These are phyloP conservation scores for Charadrius vociferus DNA, from an alignment of 2,113 vertebrate species.

Conservation along the genomic window DNA sequence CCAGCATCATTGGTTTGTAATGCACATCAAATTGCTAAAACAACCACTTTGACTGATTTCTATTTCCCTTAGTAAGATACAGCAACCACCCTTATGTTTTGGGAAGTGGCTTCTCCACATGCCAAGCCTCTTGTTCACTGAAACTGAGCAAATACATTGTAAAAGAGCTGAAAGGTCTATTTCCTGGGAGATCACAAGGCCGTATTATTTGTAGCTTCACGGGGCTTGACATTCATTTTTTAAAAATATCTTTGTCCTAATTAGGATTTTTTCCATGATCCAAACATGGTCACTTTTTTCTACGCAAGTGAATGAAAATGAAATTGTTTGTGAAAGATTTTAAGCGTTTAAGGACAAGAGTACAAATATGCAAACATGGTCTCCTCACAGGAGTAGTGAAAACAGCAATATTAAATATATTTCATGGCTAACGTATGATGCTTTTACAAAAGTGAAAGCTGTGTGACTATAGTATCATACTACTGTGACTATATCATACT, in stretches of 20 bases:
- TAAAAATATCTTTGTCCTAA: neutral
- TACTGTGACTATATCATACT: neutral
- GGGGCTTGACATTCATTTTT: neutral
- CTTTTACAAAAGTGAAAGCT: neutral
- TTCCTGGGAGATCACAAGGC: neutral
- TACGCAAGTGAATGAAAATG: rapidly evolving
- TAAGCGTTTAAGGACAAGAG: neutral
- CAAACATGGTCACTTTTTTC: neutral
- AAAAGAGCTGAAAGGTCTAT: neutral
- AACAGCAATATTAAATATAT: neutral
- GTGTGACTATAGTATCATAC: neutral
- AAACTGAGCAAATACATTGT: neutral
- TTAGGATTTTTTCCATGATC: neutral
- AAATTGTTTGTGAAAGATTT: neutral
- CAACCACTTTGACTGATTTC: neutral
- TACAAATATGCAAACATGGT: neutral
- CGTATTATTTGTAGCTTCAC: neutral
- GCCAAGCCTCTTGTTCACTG: neutral
- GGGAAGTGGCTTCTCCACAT: neutral
- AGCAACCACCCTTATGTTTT: neutral
- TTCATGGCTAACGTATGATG: neutral
- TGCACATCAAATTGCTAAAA: neutral
- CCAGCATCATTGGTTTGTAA: neutral
- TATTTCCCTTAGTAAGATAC: neutral
- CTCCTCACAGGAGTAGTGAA: neutral